Percentiles rank a stretch among this genome's conserved stretches.
These are phyloP conservation scores for Drosophila phalerata DNA, from an alignment of 2,888 invertebrate genomes.

Conservation along the genomic window DNA sequence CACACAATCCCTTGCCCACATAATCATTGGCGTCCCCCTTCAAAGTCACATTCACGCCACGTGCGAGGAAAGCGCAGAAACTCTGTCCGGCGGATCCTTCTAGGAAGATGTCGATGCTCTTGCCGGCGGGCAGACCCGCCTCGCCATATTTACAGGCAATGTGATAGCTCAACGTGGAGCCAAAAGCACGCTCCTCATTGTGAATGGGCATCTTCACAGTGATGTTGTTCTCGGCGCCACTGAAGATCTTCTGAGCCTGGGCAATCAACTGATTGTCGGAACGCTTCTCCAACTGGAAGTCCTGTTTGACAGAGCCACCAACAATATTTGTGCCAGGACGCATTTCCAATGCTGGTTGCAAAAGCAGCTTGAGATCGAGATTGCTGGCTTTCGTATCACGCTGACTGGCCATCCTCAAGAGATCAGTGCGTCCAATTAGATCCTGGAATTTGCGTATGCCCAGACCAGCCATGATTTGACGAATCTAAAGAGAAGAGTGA, in stretches of 20 bases:
- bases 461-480: slow-evolving; percentile 95
- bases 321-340: slow-evolving; percentile 95
- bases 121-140: slow-evolving; percentile 92
- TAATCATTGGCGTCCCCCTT: slow-evolving; percentile 99
- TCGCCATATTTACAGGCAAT: slow-evolving; percentile 97
- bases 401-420: slow-evolving; percentile 91
- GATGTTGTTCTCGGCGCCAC: slow-evolving; percentile 89
- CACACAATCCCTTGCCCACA: slow-evolving; percentile 97
- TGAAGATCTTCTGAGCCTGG: slow-evolving; percentile 90
- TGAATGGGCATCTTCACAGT: slow-evolving; percentile 92
- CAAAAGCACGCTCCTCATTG: slow-evolving; percentile 97
- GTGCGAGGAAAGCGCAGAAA: slow-evolving; percentile 98
- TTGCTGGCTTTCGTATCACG: slow-evolving; percentile 92
- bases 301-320: slow-evolving; percentile 94
- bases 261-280: slow-evolving; percentile 93
- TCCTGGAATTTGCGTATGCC: slow-evolving; percentile 96
- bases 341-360: slow-evolving; percentile 95
- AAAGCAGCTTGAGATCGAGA: slow-evolving; percentile 93
- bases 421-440: slow-evolving; percentile 95
- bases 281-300: slow-evolving; percentile 94
- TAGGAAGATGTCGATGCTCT: slow-evolving; percentile 91
- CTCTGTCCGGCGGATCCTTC: slow-evolving; percentile 99
- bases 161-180: slow-evolving; percentile 96
- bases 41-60: slow-evolving; percentile 94
- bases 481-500: slow-evolving; percentile 87